Conservation (phyloP, 2,888 invertebrate genomes). For the Linnaemya vulpina region DNA sequence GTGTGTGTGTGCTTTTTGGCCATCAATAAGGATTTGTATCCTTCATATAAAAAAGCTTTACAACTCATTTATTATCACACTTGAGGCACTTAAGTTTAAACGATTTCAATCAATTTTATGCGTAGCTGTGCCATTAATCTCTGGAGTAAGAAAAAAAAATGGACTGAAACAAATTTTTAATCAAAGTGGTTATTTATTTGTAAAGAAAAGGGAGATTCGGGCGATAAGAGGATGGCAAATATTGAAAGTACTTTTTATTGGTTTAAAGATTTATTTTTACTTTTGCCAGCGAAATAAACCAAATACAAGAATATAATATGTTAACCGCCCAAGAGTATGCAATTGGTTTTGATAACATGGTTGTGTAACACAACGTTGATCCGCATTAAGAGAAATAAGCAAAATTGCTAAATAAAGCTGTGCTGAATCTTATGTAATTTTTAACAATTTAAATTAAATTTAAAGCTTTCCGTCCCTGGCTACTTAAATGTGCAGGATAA, state of each 20-base stretch:
- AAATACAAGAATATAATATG: background rate
- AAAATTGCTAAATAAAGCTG: too few species aligned
- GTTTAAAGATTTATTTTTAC: background rate
- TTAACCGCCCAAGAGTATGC: background rate
- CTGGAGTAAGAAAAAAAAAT: background rate
- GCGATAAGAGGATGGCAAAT: background rate
- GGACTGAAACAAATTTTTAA: conserved; percentile 18
- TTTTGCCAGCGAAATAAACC: background rate
- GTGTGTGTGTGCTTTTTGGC: background rate
- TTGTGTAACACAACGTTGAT: too few species aligned
- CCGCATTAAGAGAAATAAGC: too few species aligned
- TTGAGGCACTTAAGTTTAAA: conserved; percentile 48
- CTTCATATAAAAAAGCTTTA: conserved; percentile 52
- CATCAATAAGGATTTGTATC: conserved; percentile 63
- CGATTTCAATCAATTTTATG: conserved; percentile 56
- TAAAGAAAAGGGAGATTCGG: background rate
- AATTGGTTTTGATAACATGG: too few species aligned
- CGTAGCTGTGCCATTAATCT: conserved; percentile 30
- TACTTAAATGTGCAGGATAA: too few species aligned
- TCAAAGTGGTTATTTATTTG: conserved; percentile 25
- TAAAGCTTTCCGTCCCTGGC: too few species aligned
- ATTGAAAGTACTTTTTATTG: background rate
- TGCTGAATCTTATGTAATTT: too few species aligned
- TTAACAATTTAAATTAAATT: too few species aligned
- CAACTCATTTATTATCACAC: conserved; percentile 57